Evolutionary conservation across 1,140 invertebrate genomes (phyloP), one percentile per base, ranked within the genome.

Genomic region (Drosophila persimilis): DNA sequence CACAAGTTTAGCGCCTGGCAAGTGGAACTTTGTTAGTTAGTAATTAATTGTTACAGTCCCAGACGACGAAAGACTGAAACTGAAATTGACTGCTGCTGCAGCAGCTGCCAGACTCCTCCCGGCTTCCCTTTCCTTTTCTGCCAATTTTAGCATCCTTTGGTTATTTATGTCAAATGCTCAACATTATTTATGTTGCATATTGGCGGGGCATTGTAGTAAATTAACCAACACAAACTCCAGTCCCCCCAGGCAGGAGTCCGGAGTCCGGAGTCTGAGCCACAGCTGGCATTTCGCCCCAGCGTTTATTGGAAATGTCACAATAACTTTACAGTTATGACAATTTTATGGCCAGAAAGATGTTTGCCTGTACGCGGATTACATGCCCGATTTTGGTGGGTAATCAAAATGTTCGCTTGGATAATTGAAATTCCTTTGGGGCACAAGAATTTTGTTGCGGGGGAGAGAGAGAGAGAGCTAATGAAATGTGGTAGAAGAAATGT

Each of bases 31-130:
- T 81, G 74, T 86, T 86, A 86, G 83, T 86, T 86, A 88, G 83
- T 86, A 86, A 86, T 86, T 86, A 86, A 86, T 86, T 86, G 81
- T 86, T 88, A 86, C 81, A 86, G 77, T 86, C 74, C 80, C 81
- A 76, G 60, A 57, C 24, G 60, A 57, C 63, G 58, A 69, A 61
- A 67, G 39, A 31, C 39, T 47, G 47, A 31, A 31, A 43, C 71
- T 57, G 41, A 39, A 79, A 53, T 69, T 58, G 77, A 74, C 48
- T 59, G 58, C 61, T 67, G 63, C 65, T 75, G 62, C 69, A 56
- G 72, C 70, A 70, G 59, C 71, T 67, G 43, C 56, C n/a, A 39
- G 35, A 39, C 9, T 11, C 11, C 1, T 45, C 13, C 52, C 7
- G 35, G 22, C 15, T 13, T 43, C 11, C 22, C 46, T 20, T 56